Conservation (phyloP, 2,113 vertebrate species). For the Sterna hirundo region DNA sequence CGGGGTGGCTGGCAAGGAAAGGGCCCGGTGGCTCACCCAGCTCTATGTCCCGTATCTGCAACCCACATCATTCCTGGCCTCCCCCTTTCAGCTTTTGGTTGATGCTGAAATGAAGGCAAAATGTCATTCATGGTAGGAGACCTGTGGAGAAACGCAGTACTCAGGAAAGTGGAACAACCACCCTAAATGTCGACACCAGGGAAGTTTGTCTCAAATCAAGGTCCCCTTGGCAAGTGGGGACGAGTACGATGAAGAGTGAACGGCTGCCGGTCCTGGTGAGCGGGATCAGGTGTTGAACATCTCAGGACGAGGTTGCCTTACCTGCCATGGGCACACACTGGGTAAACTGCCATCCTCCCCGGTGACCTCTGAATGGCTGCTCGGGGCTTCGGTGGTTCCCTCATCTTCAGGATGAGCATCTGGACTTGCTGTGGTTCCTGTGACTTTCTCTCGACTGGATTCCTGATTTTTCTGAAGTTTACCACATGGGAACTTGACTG, state of each 20-base stretch:
- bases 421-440: neutral
- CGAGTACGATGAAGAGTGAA: neutral
- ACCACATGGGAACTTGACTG: neutral
- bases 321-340: neutral
- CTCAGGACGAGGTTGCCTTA: neutral
- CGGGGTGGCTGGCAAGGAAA: neutral
- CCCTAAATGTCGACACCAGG: neutral
- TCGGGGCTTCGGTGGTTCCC: fast-evolving
- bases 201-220: neutral
- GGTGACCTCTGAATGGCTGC: neutral
- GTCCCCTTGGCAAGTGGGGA: neutral
- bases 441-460: neutral
- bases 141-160: neutral
- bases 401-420: neutral
- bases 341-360: neutral
- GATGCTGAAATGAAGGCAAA: neutral
- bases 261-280: neutral
- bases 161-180: neutral
- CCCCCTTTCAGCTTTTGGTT: neutral
- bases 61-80: neutral
- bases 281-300: neutral
- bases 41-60: fast-evolving
- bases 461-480: neutral
- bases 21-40: neutral
- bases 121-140: neutral